Base-by-base conservation (phyloP, 2,888 invertebrate genomes). In the Chalcis sispes region DNA sequence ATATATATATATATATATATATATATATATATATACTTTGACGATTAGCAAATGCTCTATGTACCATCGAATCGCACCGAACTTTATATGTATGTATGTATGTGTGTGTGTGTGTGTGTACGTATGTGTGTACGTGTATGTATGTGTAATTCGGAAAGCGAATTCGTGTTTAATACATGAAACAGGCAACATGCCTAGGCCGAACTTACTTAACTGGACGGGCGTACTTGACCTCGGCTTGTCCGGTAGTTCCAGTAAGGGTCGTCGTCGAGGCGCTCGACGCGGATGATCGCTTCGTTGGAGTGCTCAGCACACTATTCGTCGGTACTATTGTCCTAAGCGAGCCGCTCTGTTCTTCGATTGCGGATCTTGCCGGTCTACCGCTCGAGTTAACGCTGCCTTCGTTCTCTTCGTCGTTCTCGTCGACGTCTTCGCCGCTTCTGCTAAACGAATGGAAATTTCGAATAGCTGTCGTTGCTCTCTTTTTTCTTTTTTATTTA, bases 221-320 rank as follows among this genome's bases (percentile, higher is more conserved):
- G 66, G 88, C 88, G 81, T 85, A 88, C 82, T 87, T 88, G 75
- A 88, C 82, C 82, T 88, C 86, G 18, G 87, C 85, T 74, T 85
- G 85, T 59, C 40, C 69, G 25, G 50, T 10, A 2, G 18, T 40
- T 0, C 27, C 50, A 8, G 48, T 10, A 1, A 67, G 1, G 3
- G 67, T 20, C 25, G 82, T 79, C 65, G 83, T 79, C 67, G 84
- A 79, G 23, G 83, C 79, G 42, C 82, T 83, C 23, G 85, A 82
- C 18, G 83, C 75, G 18, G 84, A 85, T 25, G 83, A 80, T 61
- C 83, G 81, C 72, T 81, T 82, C 46, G 83, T 82, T 52, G 83
- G 82, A 42, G 83, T 82, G 75, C 81, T 84, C 46, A 79, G 77
- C 36, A 82, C 81, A 56, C 83, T 73, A 20, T 13, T n/a, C 18